These are phyloP conservation scores for Dendrolimus kikuchii DNA, from an alignment of 1,140 invertebrate genomes.

Conservation along the genomic window DNA sequence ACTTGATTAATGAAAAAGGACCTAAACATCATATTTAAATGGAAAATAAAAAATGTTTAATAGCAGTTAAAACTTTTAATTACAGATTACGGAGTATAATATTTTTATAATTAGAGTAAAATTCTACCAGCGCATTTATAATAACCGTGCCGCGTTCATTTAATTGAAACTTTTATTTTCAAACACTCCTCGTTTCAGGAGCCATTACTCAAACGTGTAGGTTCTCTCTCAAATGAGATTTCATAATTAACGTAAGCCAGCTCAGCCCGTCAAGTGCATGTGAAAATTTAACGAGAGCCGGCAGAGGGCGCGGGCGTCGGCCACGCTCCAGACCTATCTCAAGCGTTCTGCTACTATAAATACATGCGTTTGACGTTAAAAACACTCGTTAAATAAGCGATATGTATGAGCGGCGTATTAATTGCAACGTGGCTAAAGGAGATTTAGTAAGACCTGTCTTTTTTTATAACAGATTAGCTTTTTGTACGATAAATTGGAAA, in stretches of 20 bases:
- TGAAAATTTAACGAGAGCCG: constrained; percentile 67
- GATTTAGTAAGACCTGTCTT: too few species aligned
- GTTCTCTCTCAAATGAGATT: constrained; percentile 65
- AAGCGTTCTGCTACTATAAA: constrained; percentile 20
- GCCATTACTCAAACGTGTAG: constrained; percentile 64
- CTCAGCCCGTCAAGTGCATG: constrained; percentile 66
- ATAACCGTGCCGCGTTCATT: constrained; percentile 15
- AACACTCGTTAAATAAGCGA: constrained; percentile 23
- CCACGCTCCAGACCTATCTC: constrained; percentile 45
- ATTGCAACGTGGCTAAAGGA: constrained; percentile 9
- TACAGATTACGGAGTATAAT: too few species aligned
- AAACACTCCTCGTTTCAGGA: constrained; percentile 49
- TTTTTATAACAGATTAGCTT: too few species aligned
- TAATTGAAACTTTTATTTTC: constrained; percentile 39
- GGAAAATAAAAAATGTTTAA: too few species aligned
- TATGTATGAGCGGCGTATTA: constrained; percentile 13
- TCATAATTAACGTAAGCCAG: constrained; percentile 69
- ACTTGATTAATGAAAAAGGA: too few species aligned
- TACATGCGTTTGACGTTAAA: constrained; percentile 30
- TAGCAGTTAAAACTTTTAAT: too few species aligned
- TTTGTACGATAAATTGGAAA: too few species aligned
- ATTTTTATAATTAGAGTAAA: too few species aligned
- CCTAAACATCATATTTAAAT: too few species aligned
- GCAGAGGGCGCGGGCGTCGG: constrained; percentile 17
- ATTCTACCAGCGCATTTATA: neutral